Conservation (phyloP, 1,140 invertebrate species). For the Saxidomus purpurata region DNA sequence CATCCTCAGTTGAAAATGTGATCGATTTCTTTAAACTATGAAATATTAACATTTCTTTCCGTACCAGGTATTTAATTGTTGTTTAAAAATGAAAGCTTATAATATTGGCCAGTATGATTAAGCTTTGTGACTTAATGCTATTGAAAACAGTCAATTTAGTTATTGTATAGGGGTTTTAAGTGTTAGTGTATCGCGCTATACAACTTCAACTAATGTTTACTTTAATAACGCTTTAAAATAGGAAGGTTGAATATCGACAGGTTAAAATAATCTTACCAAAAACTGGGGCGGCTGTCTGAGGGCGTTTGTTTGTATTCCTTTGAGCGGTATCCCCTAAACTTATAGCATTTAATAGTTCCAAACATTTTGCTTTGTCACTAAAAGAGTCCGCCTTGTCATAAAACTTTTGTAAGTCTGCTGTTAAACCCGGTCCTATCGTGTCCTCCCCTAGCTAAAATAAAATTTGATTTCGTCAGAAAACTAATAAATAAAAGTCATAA, state of each 20-base stretch:
- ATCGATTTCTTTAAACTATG: too few relatives aligned
- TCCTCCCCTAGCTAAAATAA: slow-evolving; percentile 79
- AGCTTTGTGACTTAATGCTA: background rate
- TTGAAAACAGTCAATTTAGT: background rate
- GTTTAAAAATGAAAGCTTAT: slow-evolving; percentile 12
- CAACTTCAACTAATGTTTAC: slow-evolving; percentile 24
- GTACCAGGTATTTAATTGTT: background rate
- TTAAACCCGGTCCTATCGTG: slow-evolving; percentile 74
- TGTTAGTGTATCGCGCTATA: background rate
- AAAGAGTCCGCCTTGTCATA: slow-evolving; percentile 77
- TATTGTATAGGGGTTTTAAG: background rate
- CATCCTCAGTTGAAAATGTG: too few relatives aligned
- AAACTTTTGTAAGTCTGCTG: slow-evolving; percentile 77
- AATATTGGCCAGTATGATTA: background rate
- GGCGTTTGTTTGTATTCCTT: slow-evolving; percentile 56
- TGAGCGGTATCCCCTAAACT: slow-evolving; percentile 66
- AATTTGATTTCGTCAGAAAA: slow-evolving; percentile 29
- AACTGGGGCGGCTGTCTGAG: slow-evolving; percentile 79
- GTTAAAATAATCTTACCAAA: slow-evolving; percentile 70
- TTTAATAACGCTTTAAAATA: slow-evolving; percentile 13
- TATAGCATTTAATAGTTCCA: slow-evolving; percentile 79
- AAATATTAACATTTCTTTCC: too few relatives aligned
- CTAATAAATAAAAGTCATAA: background rate
- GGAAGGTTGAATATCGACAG: background rate
- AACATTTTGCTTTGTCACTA: slow-evolving; percentile 75